phyloP scores from a whole-genome alignment of 2,113 vertebrate genomes.

The Dinomys branickii region DNA sequence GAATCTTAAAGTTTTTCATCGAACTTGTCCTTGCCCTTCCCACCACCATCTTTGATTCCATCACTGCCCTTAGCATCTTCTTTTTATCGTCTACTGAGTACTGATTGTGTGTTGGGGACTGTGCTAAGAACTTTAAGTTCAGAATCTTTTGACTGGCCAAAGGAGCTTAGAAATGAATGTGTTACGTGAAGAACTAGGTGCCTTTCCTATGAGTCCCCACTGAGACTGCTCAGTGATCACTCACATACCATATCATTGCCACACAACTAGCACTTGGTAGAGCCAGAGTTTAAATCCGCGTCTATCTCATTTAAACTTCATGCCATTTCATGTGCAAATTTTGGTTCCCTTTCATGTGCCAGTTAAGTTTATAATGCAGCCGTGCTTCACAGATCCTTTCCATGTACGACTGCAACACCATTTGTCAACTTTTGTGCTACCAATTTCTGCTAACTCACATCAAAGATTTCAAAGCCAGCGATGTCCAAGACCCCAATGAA shows the following conservation, averaged over 20 bases:
- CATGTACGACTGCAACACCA: neutral
- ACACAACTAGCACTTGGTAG: neutral
- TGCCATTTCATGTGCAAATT: neutral
- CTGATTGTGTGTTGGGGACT: neutral
- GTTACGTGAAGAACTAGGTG: neutral
- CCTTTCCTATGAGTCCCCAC: neutral
- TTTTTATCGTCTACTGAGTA: neutral
- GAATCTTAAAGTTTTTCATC: neutral
- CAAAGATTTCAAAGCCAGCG: constrained; percentile 87
- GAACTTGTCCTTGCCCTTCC: neutral
- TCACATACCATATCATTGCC: neutral
- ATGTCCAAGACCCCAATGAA: constrained; percentile 87
- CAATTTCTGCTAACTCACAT: constrained; percentile 78
- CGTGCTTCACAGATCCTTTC: neutral
- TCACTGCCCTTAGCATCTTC: neutral
- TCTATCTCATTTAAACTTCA: neutral
- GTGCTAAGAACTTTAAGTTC: neutral
- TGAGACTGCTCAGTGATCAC: neutral
- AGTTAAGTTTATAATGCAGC: neutral
- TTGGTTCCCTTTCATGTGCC: neutral
- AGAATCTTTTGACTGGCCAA: neutral
- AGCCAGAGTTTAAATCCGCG: neutral
- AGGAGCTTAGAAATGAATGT: neutral
- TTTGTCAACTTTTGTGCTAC: neutral
- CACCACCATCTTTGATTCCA: neutral